These are phyloP conservation scores for Noctua pronuba DNA, from an alignment of 2,888 invertebrate genomes.

Conservation along the genomic window DNA sequence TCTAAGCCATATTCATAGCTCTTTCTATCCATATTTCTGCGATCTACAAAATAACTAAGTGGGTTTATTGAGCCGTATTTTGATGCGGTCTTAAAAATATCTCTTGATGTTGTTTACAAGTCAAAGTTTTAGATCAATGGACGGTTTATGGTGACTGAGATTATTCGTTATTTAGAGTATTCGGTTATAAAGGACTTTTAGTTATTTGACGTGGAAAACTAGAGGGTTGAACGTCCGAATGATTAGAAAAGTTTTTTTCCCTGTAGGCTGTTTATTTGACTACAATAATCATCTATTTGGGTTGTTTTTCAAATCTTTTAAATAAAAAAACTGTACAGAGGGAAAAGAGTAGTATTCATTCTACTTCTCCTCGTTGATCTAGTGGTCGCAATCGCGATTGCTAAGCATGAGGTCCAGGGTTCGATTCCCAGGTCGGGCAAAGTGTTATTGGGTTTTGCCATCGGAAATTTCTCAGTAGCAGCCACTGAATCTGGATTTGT, in stretches of 20 bases:
- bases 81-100: slow-evolving; percentile 38
- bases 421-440: too few species aligned
- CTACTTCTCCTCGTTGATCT: too few species aligned
- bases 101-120: slow-evolving; percentile 56
- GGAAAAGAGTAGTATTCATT: too few species aligned
- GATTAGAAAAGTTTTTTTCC: slow-evolving; percentile 32
- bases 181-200: slow-evolving; percentile 18
- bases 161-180: slow-evolving; percentile 28
- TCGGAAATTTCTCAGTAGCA: too few species aligned
- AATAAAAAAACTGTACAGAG: not conserved
- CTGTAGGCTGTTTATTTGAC: slow-evolving; percentile 16
- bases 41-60: slow-evolving; percentile 1
- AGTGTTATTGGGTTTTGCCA: too few species aligned
- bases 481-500: too few species aligned
- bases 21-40: not conserved
- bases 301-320: not conserved
- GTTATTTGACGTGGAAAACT: slow-evolving; percentile 28
- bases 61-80: slow-evolving; percentile 12
- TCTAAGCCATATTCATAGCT: not conserved
- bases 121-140: slow-evolving; percentile 43
- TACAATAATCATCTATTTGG: not conserved
- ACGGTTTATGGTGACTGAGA: slow-evolving; percentile 28
- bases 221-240: slow-evolving; percentile 21
- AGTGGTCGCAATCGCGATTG: too few species aligned
- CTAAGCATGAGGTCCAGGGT: too few species aligned